Base-by-base conservation (phyloP, 2,113 vertebrate genomes). In the Carassius auratus region DNA sequence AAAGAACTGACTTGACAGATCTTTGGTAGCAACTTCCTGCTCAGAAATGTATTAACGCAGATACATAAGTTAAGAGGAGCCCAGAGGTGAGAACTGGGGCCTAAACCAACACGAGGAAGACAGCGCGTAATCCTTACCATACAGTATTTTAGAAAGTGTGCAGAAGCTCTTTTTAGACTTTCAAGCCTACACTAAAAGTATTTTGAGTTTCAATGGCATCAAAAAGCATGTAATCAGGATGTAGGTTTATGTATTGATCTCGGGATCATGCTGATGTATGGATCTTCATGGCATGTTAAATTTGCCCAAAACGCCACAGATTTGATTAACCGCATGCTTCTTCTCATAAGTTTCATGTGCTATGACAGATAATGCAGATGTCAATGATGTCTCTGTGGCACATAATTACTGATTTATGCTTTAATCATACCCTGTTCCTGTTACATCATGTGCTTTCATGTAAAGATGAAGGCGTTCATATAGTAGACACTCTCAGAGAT, bases 291-390 rank as follows among this genome's bases (percentile, higher is more conserved):
- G 36, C 62, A 30, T 12, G n/a, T 30, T 81, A 50, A 50, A 68
- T 68, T 68, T 4, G 2, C 33, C 42, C n/a, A 14, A 84, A 76
- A 52, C 15, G 6, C 19, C 8, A 21, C 45, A 52, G 23, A 15
- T 52, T 69, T 50, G 79, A 81, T 52, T 81, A 7, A n/a, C 26
- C n/a, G 45, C 45, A 1, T 33, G 12, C 30, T 50, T 68, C 79
- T 69, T 81, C 52, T 81, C 45, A 69, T 23, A 3, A 30, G 42
- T 81, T 30, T 69, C 69, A 69, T 69, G 79, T n/a, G 79, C 79
- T 81, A 62, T 69, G 79, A 52, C 62, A 50, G 42, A 81, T 81
- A 81, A 81, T 81, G 79, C 79, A 81, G 52, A 81, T 81, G 79
- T 69, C 79, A 81, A 69, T 36, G 62, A 69, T 69, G 62, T 36